Conservation (phyloP, 2,888 invertebrate genomes). For the Vannuccia rotundouncinata region DNA sequence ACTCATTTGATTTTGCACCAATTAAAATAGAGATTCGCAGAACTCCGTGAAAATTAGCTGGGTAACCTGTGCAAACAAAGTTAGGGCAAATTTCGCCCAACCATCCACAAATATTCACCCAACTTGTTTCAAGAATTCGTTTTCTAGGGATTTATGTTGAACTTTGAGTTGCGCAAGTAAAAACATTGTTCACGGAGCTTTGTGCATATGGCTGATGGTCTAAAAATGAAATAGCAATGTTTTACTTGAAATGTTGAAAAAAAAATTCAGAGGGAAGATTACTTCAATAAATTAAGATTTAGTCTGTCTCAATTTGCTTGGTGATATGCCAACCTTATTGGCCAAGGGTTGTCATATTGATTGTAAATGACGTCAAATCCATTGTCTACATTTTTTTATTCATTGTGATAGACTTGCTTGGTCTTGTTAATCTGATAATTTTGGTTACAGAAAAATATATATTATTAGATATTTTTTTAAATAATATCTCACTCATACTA, state of each 20-base stretch:
- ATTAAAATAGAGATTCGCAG: too few relatives aligned
- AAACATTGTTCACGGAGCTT: too few relatives aligned
- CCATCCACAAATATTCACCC: too few relatives aligned
- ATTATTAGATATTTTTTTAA: background rate
- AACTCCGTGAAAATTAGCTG: too few relatives aligned
- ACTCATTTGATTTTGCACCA: too few relatives aligned
- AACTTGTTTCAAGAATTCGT: too few relatives aligned
- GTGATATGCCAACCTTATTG: background rate
- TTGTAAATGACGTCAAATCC: background rate
- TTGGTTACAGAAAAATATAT: background rate
- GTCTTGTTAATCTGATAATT: background rate
- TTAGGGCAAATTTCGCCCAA: too few relatives aligned
- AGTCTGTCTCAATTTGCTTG: background rate
- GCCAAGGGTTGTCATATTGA: background rate
- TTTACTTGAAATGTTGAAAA: background rate
- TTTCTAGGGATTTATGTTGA: too few relatives aligned
- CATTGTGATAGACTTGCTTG: background rate
- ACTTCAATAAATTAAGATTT: background rate
- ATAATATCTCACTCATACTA: background rate
- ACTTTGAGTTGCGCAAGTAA: too few relatives aligned
- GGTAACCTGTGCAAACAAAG: too few relatives aligned
- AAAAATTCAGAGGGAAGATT: background rate
- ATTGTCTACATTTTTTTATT: background rate
- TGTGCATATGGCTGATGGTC: too few relatives aligned
- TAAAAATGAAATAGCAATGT: background rate